Conservation (phyloP, 2,797 vertebrate species). For the Argyrosomus regius region DNA sequence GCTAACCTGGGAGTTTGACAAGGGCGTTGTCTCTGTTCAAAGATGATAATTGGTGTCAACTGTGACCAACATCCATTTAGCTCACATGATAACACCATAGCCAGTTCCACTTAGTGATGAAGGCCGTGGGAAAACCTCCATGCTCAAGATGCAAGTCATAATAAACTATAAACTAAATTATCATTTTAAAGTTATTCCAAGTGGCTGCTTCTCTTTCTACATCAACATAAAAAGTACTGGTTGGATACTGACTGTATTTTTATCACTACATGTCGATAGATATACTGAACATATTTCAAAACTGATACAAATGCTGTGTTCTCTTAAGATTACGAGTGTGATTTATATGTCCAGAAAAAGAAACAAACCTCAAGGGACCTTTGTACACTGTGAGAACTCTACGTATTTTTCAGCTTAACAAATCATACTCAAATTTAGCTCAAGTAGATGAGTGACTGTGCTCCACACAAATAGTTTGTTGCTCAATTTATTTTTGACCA, state of each 20-base stretch:
- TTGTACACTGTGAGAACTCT: not conserved
- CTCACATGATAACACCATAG: not conserved
- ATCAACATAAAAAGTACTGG: not conserved
- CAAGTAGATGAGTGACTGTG: too few relatives aligned
- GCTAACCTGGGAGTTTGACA: too few relatives aligned
- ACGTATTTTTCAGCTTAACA: not conserved
- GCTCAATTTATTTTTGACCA: not conserved
- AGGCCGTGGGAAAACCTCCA: too few relatives aligned
- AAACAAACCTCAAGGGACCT: not conserved
- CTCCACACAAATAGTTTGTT: too few relatives aligned
- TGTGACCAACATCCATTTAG: not conserved
- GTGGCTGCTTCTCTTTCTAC: not conserved
- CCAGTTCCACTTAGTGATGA: not conserved
- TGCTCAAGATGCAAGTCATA: too few relatives aligned
- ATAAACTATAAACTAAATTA: not conserved
- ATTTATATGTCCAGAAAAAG: not conserved
- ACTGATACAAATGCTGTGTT: not conserved
- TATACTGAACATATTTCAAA: not conserved
- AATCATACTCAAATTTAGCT: not conserved
- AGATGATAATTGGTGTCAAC: not conserved
- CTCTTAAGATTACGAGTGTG: not conserved
- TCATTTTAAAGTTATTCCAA: not conserved
- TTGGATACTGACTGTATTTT: not conserved
- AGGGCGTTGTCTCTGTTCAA: not conserved
- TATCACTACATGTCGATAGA: not conserved